Evolutionary conservation across 2,797 vertebrate genomes (phyloP), one percentile per base, ranked within the genome.

Genomic region (Lacerta viridis): DNA sequence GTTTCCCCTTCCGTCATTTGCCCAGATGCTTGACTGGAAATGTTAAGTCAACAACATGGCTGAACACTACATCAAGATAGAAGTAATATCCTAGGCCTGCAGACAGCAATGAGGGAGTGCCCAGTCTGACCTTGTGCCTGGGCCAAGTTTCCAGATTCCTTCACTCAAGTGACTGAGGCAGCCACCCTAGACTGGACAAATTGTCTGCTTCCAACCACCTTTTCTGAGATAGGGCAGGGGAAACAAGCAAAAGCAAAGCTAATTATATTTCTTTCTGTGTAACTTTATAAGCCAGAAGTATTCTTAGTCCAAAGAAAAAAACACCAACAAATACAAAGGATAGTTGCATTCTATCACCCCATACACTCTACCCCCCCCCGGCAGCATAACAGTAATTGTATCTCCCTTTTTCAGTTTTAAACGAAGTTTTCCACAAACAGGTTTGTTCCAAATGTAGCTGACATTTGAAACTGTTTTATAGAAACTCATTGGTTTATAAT

Each of bases 391-490:
- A 80, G 20, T n/a, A 46, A 23, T 3, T 41, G 50, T 64, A 39
- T 71, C n/a, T 43, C 36, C 15, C 10, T 13, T 18, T 43, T 59
- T 66, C 8, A 29, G 3, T 50, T 90, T 43, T 71, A 86, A 29
- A 27, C 20, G 72, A 55, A 55, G 74, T 36, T 77, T 83, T 69
- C 81, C 20, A n/a, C 59, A 41, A 27, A 33, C 64, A 23, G 55
- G 25, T 23, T 43, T 59, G 20, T 55, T 78, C 74, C 61, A 78
- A 17, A 59, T 46, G 10, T 13, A 66, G 75, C 25, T 84, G 41
- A 39, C 29, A 29, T 68, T 83, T 90, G n/a, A 80, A 46, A 75
- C 23, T 46, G 68, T 41, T 76, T 66, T 69, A 74, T 68, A 33
- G 18, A 69, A 15, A 71, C 27, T 29, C 15, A 13, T 33, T 80